These are phyloP conservation scores for Habrosyne pyritoides DNA, from an alignment of 2,888 invertebrate genomes.

Conservation along the genomic window DNA sequence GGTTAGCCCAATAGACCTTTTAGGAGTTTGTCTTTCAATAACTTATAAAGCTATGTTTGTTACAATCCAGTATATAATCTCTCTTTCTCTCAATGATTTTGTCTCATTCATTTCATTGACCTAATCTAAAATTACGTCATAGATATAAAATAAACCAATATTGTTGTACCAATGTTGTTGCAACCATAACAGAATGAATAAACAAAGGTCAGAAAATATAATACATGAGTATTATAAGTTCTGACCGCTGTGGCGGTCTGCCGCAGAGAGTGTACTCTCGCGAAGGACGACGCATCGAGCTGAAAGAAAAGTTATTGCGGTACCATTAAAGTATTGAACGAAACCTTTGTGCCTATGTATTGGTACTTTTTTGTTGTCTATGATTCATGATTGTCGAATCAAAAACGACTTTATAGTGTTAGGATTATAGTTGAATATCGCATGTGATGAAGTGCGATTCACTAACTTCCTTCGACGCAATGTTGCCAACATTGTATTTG, in stretches of 20 bases:
- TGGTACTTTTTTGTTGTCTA: conserved; percentile 17
- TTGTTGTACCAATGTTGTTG: conserved; percentile 48
- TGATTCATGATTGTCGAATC: no score
- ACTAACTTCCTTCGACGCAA: no score
- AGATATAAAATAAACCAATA: conserved; percentile 2
- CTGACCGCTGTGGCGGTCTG: conserved; percentile 56
- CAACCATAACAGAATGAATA: conserved; percentile 55
- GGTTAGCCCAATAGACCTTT: no score
- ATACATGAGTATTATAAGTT: conserved; percentile 75
- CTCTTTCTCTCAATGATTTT: no score
- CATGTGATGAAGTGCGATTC: no score
- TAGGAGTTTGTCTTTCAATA: no score
- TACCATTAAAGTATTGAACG: conserved; percentile 66
- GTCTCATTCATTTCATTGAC: no score
- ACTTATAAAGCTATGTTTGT: no score
- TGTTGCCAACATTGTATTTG: no score
- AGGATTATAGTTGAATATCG: neutral
- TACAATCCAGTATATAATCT: no score
- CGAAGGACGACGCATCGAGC: conserved; percentile 57
- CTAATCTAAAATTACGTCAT: conserved; percentile 7
- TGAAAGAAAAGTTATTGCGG: conserved; percentile 76
- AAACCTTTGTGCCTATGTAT: conserved; percentile 48
- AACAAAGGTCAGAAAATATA: conserved; percentile 71
- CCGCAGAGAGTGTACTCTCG: conserved; percentile 49
- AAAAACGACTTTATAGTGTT: neutral